Percentiles rank a stretch among this genome's conserved stretches.
Conservation (phyloP, 2,797 vertebrate species). For the Leuciscus waleckii region DNA sequence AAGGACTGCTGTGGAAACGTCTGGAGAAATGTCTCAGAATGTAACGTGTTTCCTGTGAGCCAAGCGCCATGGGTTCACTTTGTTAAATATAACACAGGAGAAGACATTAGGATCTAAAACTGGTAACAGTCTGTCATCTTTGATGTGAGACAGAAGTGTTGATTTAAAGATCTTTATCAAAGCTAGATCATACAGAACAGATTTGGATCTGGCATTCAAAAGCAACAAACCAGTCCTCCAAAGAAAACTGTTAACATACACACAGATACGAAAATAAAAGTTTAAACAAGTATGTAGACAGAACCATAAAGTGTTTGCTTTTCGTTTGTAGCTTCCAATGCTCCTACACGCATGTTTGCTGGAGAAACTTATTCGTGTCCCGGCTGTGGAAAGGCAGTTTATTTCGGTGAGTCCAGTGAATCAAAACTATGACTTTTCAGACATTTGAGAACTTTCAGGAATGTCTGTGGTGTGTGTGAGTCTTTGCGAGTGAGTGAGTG, state of each 20-base stretch:
- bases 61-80: neutral
- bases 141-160: constrained; percentile 13
- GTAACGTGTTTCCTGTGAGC: constrained; percentile 11
- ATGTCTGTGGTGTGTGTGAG: constrained; percentile 40
- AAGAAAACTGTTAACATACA: neutral
- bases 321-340: constrained; percentile 49
- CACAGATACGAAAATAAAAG: neutral
- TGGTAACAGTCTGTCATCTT: neutral
- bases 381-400: constrained; percentile 75
- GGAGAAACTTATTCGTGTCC: constrained; percentile 76
- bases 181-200: neutral
- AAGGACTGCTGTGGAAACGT: constrained; percentile 6
- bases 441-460: constrained; percentile 24
- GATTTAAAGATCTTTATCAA: constrained; percentile 12
- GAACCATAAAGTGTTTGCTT: neutral
- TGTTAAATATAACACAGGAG: neutral
- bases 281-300: neutral
- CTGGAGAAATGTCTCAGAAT: constrained; percentile 18
- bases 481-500: constrained; percentile 1
- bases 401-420: constrained; percentile 72
- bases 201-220: neutral
- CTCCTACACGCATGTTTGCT: constrained; percentile 68
- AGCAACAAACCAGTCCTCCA: neutral
- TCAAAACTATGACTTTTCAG: constrained; percentile 28
- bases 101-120: constrained; percentile 5